Evolutionary conservation across 37 sponge, comb jelly and placozoan genomes (phyloP), one percentile per base, ranked within the genome.

Genomic region (Petrosia ficiformis): DNA sequence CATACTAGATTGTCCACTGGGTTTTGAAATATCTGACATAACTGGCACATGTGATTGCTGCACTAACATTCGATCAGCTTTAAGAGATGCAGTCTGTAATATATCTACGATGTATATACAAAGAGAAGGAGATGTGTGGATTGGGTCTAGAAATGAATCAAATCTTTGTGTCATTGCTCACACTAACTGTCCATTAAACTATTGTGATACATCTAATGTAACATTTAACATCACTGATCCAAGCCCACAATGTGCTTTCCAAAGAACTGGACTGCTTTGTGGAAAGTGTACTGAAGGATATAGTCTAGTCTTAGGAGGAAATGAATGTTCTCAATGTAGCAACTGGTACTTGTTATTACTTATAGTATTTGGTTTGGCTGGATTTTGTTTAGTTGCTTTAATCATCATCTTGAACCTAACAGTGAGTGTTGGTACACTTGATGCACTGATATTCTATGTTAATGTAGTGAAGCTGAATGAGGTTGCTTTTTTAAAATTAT

Each of bases 391-490:
- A 54, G 4, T 56, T 66, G 16, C 67, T 2, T 30, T 54, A 59
- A 26, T 74, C 30, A 34, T 57, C 30, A 31, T 57, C 38, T 32
- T 65, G 2, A 36, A 42, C 52, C 67, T 77, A 19, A 77, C 78
- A 67, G 78, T 77, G 29, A 22, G 54, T 21, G 56, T 1, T 38
- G 78, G 78, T 42, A 67, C 39, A 35, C n/a, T 74, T 11, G 58
- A 44, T 74, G 75, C 60, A 57, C 36, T 74, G 2, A 74, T 74
- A 3, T 74, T 74, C 36, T 74, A 57, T 74, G 60, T 61, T 57
- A 74, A 74, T 32, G 52, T 74, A 34, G 60, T 74, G 1, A 54
- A 68, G 14, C 37, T 31, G 33, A 32, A n/a, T 10, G 29, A 52
- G 1, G 74, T 16, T 4, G 38, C 37, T 36, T 68, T 33, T 16